phyloP scores from a whole-genome alignment of 64 coral and sea anemone genomes.

The Montipora foliosa region DNA sequence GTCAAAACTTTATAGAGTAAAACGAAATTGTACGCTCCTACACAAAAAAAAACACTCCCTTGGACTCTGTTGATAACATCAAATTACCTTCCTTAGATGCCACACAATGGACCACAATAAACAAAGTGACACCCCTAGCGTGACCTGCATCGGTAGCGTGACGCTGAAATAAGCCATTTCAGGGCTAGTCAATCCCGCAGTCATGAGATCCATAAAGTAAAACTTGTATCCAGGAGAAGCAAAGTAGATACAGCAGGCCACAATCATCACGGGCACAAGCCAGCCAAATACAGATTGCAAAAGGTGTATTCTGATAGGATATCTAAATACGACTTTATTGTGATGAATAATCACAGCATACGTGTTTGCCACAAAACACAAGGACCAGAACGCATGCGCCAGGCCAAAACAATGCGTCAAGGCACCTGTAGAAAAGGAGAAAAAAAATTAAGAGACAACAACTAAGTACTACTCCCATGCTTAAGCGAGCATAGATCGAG shows the following conservation, averaged over 20 bases:
- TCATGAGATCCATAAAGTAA: slow-evolving; percentile 76
- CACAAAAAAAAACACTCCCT: no score
- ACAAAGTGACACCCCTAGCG: slow-evolving; percentile 79
- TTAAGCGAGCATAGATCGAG: no score
- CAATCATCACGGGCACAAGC: slow-evolving; percentile 83
- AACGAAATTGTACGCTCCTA: no score
- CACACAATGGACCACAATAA: slow-evolving; percentile 90
- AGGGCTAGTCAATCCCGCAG: slow-evolving; percentile 34
- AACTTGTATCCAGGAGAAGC: slow-evolving; percentile 78
- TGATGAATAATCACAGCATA: slow-evolving; percentile 82
- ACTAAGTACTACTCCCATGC: no score
- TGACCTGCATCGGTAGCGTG: slow-evolving; percentile 86
- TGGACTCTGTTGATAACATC: neutral
- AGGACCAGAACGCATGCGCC: slow-evolving; percentile 84
- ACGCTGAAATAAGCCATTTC: slow-evolving; percentile 72
- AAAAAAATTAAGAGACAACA: neutral
- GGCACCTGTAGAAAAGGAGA: slow-evolving; percentile 69
- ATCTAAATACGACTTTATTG: slow-evolving; percentile 61
- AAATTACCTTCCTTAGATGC: slow-evolving; percentile 84
- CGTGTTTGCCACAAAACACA: slow-evolving; percentile 91
- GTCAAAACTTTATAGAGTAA: no score
- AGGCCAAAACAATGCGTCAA: slow-evolving; percentile 87
- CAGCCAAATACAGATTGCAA: slow-evolving; percentile 79
- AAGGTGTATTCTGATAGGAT: slow-evolving; percentile 59
- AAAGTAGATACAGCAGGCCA: slow-evolving; percentile 68